Conservation (phyloP, 2,797 vertebrate species). For the Brachyrhaphis roseni region DNA sequence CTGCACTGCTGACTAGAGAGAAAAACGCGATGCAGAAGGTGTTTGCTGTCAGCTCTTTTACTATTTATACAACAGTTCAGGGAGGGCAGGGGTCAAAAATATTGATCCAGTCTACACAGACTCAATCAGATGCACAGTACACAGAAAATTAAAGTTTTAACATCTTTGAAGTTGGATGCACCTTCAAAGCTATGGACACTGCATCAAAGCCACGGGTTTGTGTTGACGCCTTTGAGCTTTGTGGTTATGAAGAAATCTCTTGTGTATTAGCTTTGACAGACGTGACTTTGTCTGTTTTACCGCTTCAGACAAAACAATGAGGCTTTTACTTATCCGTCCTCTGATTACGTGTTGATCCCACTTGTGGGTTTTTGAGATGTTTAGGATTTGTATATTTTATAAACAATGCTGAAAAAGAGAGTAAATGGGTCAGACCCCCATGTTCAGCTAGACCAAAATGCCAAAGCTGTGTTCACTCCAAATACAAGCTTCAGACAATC, state of each 20-base stretch:
- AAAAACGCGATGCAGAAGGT: conserved; percentile 62
- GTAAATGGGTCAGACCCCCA: conserved; percentile 46
- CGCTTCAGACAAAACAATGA: conserved; percentile 19
- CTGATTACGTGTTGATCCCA: conserved; percentile 16
- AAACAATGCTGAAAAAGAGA: conserved; percentile 29
- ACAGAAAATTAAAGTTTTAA: conserved; percentile 28
- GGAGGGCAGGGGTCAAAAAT: conserved; percentile 58
- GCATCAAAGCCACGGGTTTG: conserved; percentile 3
- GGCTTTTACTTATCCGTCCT: conserved; percentile 10
- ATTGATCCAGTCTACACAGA: conserved; percentile 67
- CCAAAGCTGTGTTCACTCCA: conserved; percentile 57
- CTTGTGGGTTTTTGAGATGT: conserved; percentile 8
- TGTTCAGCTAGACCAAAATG: conserved; percentile 53
- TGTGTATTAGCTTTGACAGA: conserved; percentile 27
- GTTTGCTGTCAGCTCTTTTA: conserved; percentile 70
- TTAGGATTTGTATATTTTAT: conserved; percentile 40
- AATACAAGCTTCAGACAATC: conserved; percentile 40
- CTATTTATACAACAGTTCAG: conserved; percentile 74
- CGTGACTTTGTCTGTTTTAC: conserved; percentile 11
- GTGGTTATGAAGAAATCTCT: conserved; percentile 12
- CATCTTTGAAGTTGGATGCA: conserved; percentile 1
- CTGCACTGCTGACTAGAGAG: conserved; percentile 52
- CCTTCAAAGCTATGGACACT: no score
- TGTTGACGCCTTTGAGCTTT: conserved; percentile 4
- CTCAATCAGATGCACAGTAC: conserved; percentile 18